These are phyloP conservation scores for Sycobia sp. DNA, from an alignment of 1,140 invertebrate species.

Conservation along the genomic window DNA sequence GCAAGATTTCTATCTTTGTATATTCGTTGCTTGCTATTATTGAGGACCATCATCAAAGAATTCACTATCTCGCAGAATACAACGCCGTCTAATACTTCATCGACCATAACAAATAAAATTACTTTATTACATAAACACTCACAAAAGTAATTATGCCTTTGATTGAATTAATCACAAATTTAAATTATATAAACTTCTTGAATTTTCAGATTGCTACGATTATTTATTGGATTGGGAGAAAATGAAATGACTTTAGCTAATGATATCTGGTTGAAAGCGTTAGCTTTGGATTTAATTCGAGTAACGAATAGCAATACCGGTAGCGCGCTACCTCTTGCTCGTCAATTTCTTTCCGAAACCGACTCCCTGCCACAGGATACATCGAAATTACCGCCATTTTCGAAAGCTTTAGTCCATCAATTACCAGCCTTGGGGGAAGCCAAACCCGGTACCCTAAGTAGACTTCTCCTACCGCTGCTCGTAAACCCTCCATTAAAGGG, in stretches of 20 bases:
- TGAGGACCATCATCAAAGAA: conserved; percentile 57
- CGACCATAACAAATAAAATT: conserved; percentile 64
- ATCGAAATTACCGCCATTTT: conserved; percentile 68
- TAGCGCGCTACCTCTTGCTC: conserved; percentile 68
- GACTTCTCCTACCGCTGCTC: conserved; percentile 81
- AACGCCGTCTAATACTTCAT: conserved; percentile 55
- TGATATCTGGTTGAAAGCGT: conserved; percentile 82
- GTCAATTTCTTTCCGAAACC: conserved; percentile 69
- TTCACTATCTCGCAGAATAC: conserved; percentile 45
- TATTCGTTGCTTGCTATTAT: conserved; percentile 62
- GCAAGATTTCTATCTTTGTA: conserved; percentile 86
- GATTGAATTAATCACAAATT: not conserved
- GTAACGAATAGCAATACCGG: conserved; percentile 69
- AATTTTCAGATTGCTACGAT: conserved; percentile 73
- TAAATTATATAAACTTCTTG: no score
- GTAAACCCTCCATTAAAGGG: conserved; percentile 50
- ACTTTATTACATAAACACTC: conserved; percentile 72
- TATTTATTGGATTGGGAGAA: conserved; percentile 80
- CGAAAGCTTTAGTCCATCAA: conserved; percentile 77
- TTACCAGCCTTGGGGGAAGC: conserved; percentile 79
- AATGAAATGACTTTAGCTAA: conserved; percentile 78
- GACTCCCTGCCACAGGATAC: conserved; percentile 61
- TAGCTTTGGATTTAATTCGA: conserved; percentile 82
- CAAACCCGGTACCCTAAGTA: conserved; percentile 83
- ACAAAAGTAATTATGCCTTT: conserved; percentile 61